Conservation (phyloP, 2,797 vertebrate genomes). For the Diceros bicornis region DNA sequence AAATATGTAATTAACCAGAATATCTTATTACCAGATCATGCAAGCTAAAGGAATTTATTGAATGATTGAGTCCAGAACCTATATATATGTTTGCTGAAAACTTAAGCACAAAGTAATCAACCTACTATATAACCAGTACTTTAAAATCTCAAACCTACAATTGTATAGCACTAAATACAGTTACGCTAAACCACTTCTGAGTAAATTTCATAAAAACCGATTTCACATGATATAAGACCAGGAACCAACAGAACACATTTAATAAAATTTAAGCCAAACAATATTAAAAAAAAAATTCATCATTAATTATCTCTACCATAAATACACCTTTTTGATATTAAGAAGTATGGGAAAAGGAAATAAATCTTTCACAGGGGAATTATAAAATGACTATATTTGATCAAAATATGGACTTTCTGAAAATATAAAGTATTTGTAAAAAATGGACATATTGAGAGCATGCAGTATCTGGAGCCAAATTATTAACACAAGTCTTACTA, state of each 20-base stretch:
- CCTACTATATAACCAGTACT: neutral
- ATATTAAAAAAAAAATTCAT: conserved; percentile 56
- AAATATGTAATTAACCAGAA: conserved; percentile 11
- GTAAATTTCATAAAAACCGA: conserved; percentile 36
- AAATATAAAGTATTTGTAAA: conserved; percentile 44
- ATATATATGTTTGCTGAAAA: conserved; percentile 9
- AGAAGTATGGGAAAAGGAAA: conserved; percentile 37
- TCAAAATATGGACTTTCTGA: neutral
- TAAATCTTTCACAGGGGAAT: neutral
- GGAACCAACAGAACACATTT: neutral
- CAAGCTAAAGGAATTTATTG: conserved; percentile 7
- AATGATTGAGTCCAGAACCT: neutral
- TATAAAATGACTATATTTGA: conserved; percentile 13
- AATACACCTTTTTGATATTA: neutral
- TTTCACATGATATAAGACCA: neutral
- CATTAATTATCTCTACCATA: conserved; percentile 29
- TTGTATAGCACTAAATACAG: neutral
- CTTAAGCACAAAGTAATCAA: conserved; percentile 24
- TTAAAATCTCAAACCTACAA: conserved; percentile 23
- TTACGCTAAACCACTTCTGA: conserved; percentile 20
- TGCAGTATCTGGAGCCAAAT: neutral
- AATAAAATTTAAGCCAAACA: conserved; percentile 28
- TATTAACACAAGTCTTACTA: conserved; percentile 19
- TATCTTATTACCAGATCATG: neutral
- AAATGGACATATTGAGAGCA: conserved; percentile 11